phyloP scores from a whole-genome alignment of 2,113 vertebrate genomes.

The Kobus ellipsiprymnus region DNA sequence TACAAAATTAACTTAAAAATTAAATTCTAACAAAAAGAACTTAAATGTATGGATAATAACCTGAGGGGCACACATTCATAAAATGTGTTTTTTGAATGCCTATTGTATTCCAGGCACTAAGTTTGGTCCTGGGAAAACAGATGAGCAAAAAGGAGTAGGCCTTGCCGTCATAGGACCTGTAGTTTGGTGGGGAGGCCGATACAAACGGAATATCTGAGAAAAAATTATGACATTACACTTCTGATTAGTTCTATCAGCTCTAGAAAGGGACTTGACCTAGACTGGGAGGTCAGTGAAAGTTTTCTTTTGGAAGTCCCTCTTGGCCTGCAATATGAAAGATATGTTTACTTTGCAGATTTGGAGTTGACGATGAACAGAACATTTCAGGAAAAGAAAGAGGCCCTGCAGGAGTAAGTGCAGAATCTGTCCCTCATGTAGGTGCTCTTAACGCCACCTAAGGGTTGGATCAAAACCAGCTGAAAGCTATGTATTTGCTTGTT shows the following conservation, averaged over 20 bases:
- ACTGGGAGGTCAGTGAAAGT: not conserved
- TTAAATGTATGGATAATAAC: not conserved
- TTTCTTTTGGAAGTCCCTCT: not conserved
- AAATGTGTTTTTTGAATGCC: not conserved
- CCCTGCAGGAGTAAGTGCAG: not conserved
- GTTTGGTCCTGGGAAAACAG: not conserved
- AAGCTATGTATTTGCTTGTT: not conserved
- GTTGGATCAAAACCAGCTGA: not conserved
- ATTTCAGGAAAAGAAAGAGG: not conserved
- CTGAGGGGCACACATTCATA: not conserved
- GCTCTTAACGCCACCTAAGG: not conserved
- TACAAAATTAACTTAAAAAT: not conserved
- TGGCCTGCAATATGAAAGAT: not conserved
- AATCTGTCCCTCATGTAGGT: not conserved
- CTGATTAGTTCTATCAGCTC: not conserved
- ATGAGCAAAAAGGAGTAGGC: not conserved
- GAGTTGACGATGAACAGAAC: not conserved
- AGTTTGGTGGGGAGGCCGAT: not conserved
- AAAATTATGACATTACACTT: not conserved
- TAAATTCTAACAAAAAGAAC: not conserved
- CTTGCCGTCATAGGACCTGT: not conserved
- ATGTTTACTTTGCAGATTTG: not conserved
- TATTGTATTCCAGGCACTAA: not conserved
- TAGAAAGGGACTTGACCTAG: not conserved
- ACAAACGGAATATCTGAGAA: not conserved